Evolutionary conservation across 2,888 invertebrate genomes (phyloP), one percentile per base, ranked within the genome.

Genomic region (Apamea crenata): DNA sequence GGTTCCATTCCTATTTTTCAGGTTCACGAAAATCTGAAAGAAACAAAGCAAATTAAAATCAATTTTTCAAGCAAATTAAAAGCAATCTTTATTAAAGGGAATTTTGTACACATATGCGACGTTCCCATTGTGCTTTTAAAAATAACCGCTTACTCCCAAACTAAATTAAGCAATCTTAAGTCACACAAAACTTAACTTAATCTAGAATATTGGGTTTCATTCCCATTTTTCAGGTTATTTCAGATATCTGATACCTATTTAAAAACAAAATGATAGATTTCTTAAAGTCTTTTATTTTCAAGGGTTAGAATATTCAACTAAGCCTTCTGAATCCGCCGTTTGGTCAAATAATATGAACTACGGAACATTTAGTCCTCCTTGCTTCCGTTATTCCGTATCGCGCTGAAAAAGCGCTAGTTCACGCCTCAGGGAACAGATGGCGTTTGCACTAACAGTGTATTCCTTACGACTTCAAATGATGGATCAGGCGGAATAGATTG

Each of bases 351-450:
- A 32, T 25, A 47, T 47, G 1, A 47, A 47, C 40, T 21, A 12
- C 2, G 36, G 16, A 16, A 66, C 7, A 29, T 59, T 21, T 50
- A 63, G 47, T 79, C n/a, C 36, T 1, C 29, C 1, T 32, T 32
- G n/a, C 47, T 79, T 36, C 50, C 12, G 56, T 59, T 59, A n/a
- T 80, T 56, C 80, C 69, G 44, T 32, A 32, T 12, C 36, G 8
- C 73, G n/a, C 69, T 47, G 63, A 72, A 67, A 77, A 63, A 66
- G 36, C 61, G 36, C 40, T 84, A 85, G 87, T 87, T 72, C 82
- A 21, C 56, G 53, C 21, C 44, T 25, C 21, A 4, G 5, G 21
- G 36, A 53, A 85, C 10, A 86, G 86, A 86, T 86, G 86, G 86
- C 87, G 87, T 50, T 80, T 14, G 29, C 16, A 53, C 44, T 69